Conservation (phyloP, 2,113 vertebrate species). For the Platanista minor region DNA sequence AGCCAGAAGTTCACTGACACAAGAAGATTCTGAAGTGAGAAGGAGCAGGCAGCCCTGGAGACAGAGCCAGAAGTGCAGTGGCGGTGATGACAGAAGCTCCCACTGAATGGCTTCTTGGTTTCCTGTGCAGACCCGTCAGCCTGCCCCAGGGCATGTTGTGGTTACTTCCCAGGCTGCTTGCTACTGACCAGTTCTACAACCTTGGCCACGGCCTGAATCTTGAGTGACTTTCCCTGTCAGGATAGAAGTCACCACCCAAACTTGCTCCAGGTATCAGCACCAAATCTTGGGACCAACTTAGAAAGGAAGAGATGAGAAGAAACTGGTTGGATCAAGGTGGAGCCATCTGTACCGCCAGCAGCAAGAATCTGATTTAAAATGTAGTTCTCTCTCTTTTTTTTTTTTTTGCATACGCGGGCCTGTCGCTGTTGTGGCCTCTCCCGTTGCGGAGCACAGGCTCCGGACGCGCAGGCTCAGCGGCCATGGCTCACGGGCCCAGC, state of each 20-base stretch:
- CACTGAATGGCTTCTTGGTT: neutral
- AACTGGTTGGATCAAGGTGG: neutral
- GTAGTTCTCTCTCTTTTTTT: too few relatives aligned
- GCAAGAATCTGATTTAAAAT: neutral
- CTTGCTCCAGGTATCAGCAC: neutral
- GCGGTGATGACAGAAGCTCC: neutral
- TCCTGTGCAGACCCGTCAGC: neutral
- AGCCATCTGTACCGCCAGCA: neutral
- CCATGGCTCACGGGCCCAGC: too few relatives aligned
- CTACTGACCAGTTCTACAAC: neutral
- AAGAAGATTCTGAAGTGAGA: neutral
- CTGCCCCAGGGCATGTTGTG: neutral
- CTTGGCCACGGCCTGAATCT: neutral
- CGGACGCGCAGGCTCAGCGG: too few relatives aligned
- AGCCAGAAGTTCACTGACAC: neutral
- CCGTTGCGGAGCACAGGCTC: too few relatives aligned
- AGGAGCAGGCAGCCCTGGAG: neutral
- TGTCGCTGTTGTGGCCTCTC: too few relatives aligned
- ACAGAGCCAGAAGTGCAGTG: neutral
- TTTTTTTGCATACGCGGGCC: too few relatives aligned
- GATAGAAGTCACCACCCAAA: neutral
- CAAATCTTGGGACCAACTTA: neutral
- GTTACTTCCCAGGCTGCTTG: neutral
- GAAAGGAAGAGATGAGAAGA: constrained; percentile 23
- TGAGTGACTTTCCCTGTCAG: neutral